Evolutionary conservation across 2,888 invertebrate genomes (phyloP), one percentile per base, ranked within the genome.

Genomic region (Dasysyrphus tricinctus): DNA sequence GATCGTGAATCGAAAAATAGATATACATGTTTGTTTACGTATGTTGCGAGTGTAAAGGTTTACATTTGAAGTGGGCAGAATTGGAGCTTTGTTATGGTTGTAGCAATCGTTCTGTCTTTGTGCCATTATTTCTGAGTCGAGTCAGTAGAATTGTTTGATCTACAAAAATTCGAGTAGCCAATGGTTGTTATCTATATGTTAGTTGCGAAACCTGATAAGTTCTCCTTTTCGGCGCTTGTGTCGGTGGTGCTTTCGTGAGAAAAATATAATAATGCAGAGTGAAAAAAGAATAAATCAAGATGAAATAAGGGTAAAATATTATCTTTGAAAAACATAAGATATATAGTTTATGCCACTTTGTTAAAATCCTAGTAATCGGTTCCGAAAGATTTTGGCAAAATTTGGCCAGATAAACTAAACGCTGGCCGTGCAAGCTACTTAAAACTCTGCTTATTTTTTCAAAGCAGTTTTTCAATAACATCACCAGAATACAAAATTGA

Each of bases 21-120:
- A 61, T 75, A 75, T 75, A 77, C 54, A 70, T 39, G 56, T 57
- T 67, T 32, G 63, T 63, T 75, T 76, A 72, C 70, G 70, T 76
- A 69, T 69, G 69, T 74, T 69, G 77, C 81, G 81, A 85, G 77
- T 85, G 73, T 76, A 69, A 49, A 11, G 39, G 76, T 69, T 59
- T 72, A 32, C 42, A 32, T 61, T 37, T 77, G 32, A n/a, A 54
- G 24, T 51, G 69, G 85, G 81, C 77, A 85, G 73, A 78, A 69
- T 57, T 81, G 63, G 77, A 81, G 81, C 61, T 81, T 69, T 16
- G 14, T 19, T 70, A 29, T 69, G 74, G 65, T 74, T n/a, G 34
- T 39, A 47, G 44, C 34, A n/a, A 59, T 39, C 2, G n/a, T 59
- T 37, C 16, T 80, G 59, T 76, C 44, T 81, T 85, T 85, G 77